Base-by-base conservation (phyloP, 2,113 vertebrate genomes). In the Tragulus kanchil region DNA sequence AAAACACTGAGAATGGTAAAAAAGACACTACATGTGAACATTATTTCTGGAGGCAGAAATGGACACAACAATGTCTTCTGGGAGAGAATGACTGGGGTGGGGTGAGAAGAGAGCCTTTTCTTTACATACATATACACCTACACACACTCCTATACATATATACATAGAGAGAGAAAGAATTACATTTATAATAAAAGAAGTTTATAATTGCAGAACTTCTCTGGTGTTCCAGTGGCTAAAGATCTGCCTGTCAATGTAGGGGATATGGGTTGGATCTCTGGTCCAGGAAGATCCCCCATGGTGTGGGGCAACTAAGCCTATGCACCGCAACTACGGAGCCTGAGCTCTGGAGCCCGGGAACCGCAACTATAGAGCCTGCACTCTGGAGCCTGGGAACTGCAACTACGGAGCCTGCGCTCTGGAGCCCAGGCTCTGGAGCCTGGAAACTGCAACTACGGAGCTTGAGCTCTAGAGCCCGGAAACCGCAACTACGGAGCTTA, bases 141-240 rank as follows among this genome's bases (percentile, higher is more conserved):
- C 4, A 25, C 2, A 50, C 16, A 36, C 6, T 36, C 36, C 36
- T 36, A 6, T 4, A 48, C 6, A 3, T 11, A 62, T 3, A 58
- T 1, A 83, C 13, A 69, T 11, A 69, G 6, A 28, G 2, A 48
- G 28, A 36, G 2, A 83, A 9, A 77, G 17, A 77, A 89, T 65
- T 77, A 61, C 36, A 71, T 94, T 90, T 58, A 52, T 42, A 65
- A 89, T 71, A 21, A 75, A 93, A 54, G n/a, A 56, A 28, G 6
- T 36, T 86, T 12, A 73, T 52, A n/a, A 28, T 14, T 86, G 91
- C 86, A 45, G 2, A 36, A 45, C 69, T 71, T 45, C 36, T 36
- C 13, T 12, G 36, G 19, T 16, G 19, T n/a, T 45, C 69, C 10
- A 1, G 19, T 71, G 69, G 36, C 45, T 71, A 45, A 45, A 19